Evolutionary conservation across 2,797 vertebrate species (phyloP).

Genomic region (Agapornis canus): DNA sequence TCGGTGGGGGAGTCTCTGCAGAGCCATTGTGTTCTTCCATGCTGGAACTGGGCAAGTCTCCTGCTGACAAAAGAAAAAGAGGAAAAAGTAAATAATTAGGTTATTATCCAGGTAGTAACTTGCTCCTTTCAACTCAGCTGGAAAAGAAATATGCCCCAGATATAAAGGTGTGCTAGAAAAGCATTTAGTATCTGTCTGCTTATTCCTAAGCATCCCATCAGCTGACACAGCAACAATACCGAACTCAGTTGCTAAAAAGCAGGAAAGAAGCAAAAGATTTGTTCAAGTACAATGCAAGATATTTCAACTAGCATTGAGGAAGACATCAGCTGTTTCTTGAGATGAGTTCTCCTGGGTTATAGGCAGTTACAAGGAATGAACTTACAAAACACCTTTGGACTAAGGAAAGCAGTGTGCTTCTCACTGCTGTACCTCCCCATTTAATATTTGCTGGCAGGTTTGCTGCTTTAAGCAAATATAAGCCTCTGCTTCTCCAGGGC

Average conservation of each 20-base stretch:
- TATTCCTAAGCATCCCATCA: background rate
- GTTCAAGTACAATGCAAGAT: background rate
- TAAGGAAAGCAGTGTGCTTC: background rate
- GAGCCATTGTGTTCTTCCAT: constrained; percentile 89
- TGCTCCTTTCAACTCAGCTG: background rate
- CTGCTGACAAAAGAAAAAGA: constrained; percentile 56
- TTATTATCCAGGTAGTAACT: background rate
- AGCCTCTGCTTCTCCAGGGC: background rate
- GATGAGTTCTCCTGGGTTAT: background rate
- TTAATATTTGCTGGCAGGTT: background rate
- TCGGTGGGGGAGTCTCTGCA: constrained; percentile 72
- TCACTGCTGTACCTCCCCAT: background rate
- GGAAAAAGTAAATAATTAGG: background rate
- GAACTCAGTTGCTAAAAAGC: background rate
- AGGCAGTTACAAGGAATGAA: background rate
- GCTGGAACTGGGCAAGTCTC: constrained; percentile 55
- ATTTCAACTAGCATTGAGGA: background rate
- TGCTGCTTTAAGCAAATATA: background rate
- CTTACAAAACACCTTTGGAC: fast-evolving
- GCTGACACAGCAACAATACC: background rate
- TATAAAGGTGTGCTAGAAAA: background rate
- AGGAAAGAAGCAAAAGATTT: background rate
- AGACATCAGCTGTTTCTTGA: background rate
- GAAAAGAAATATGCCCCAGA: background rate
- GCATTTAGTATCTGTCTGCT: background rate